Conservation (phyloP, 2,113 vertebrate genomes). For the Origma solitaria region DNA sequence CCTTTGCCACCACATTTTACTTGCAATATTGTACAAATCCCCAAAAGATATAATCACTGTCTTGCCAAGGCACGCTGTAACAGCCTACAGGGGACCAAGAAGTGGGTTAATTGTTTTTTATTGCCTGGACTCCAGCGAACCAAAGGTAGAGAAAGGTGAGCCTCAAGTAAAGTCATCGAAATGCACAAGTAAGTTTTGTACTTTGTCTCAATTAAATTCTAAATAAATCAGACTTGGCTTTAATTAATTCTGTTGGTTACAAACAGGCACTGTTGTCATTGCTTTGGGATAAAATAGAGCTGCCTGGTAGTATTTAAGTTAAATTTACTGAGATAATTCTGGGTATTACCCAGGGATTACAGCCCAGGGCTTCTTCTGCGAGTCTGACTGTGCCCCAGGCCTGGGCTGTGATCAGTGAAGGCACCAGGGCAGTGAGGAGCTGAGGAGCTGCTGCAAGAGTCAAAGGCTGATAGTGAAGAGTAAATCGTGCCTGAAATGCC, state of each 20-base stretch:
- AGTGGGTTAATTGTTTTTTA: not conserved
- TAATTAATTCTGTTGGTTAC: not conserved
- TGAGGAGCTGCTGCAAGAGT: not conserved
- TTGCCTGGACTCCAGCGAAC: not conserved
- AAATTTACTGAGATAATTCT: slow-evolving; percentile 51
- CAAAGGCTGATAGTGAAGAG: not conserved
- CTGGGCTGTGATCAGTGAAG: not conserved
- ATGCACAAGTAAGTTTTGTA: not conserved
- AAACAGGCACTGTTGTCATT: not conserved
- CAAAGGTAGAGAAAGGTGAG: not conserved
- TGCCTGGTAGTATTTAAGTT: not conserved
- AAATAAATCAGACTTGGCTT: not conserved
- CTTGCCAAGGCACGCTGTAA: not conserved
- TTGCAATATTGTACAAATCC: not conserved
- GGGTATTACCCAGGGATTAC: not conserved
- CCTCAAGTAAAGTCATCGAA: not conserved
- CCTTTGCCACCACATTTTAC: not conserved
- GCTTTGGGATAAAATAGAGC: not conserved
- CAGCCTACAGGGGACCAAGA: not conserved
- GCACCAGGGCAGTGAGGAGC: not conserved
- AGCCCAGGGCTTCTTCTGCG: not conserved
- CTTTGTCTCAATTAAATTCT: not conserved
- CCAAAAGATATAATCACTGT: accelerated
- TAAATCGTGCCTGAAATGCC: not conserved
- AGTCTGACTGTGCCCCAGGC: not conserved